A percentile compares a stretch with the other conserved stretches of the same genome.
phyloP scores from a whole-genome alignment of 2,113 vertebrate species.

The Ancistrus triradiatus region DNA sequence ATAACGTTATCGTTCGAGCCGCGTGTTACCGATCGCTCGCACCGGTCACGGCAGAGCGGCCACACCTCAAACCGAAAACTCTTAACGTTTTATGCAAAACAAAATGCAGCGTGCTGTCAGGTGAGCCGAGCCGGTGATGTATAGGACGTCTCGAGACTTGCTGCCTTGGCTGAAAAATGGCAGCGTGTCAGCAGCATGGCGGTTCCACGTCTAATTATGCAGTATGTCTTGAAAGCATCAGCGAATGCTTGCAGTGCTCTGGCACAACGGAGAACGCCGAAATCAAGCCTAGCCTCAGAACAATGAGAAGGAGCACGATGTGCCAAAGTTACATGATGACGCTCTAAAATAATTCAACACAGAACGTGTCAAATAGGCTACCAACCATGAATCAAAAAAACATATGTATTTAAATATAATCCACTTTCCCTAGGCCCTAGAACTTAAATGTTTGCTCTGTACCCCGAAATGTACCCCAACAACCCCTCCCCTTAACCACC shows the following conservation, averaged over 20 bases:
- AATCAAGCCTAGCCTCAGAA: background rate
- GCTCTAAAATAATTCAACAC: too few relatives aligned
- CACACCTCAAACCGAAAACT: slow-evolving; percentile 47
- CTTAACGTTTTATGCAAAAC: slow-evolving; percentile 59
- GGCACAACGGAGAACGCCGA: background rate
- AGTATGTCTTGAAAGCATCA: slow-evolving; percentile 4
- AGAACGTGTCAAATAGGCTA: too few relatives aligned
- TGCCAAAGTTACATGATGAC: too few relatives aligned
- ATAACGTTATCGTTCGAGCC: too few relatives aligned
- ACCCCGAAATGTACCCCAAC: too few relatives aligned
- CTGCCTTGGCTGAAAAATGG: slow-evolving; percentile 57
- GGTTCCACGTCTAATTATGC: slow-evolving; percentile 60
- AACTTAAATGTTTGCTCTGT: too few relatives aligned
- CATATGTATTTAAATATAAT: too few relatives aligned
- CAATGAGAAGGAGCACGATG: too few relatives aligned
- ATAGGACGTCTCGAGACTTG: slow-evolving; percentile 49
- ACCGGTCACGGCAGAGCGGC: slow-evolving; percentile 34
- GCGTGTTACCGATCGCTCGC: slow-evolving; percentile 18
- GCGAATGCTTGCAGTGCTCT: background rate
- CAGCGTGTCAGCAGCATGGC: slow-evolving; percentile 59
- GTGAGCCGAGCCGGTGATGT: slow-evolving; percentile 51
- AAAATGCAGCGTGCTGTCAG: slow-evolving; percentile 50
- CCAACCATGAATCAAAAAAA: too few relatives aligned
- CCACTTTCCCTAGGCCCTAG: too few relatives aligned
- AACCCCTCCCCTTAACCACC: too few relatives aligned